Evolutionary conservation across 2,797 vertebrate genomes (phyloP).

Genomic region (Sylvilagus floridanus): DNA sequence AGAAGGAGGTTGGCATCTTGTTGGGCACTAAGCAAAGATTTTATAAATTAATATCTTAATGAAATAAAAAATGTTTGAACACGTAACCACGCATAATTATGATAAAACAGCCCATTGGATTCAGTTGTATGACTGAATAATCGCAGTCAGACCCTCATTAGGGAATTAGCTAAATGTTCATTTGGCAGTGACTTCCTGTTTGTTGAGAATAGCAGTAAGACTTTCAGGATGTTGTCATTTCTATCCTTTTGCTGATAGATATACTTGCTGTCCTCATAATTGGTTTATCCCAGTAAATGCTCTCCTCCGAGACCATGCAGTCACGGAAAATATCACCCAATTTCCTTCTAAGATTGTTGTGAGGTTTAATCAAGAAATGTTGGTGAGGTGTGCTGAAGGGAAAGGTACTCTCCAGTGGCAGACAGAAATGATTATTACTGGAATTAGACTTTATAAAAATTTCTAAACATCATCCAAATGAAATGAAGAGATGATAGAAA

Average conservation of each 20-base stretch:
- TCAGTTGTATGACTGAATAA: neutral
- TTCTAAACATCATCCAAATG: slow-evolving; percentile 58
- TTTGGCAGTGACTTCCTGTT: slow-evolving; percentile 62
- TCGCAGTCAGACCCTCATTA: slow-evolving; percentile 48
- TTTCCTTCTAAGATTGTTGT: slow-evolving; percentile 78
- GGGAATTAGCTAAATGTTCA: slow-evolving; percentile 61
- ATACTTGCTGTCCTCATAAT: slow-evolving; percentile 74
- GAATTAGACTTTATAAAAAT: slow-evolving; percentile 70
- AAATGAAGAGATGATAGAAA: slow-evolving; percentile 62
- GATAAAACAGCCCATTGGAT: neutral
- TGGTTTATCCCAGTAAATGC: slow-evolving; percentile 73
- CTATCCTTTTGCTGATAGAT: slow-evolving; percentile 65
- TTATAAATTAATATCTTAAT: slow-evolving; percentile 62
- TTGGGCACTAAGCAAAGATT: slow-evolving; percentile 50
- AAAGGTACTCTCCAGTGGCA: slow-evolving; percentile 63
- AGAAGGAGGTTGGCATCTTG: slow-evolving; percentile 9
- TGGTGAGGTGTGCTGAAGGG: slow-evolving; percentile 44
- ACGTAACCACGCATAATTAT: slow-evolving; percentile 37
- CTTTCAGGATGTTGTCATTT: slow-evolving; percentile 70
- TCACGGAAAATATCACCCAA: slow-evolving; percentile 77
- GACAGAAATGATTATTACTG: slow-evolving; percentile 70
- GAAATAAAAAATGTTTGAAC: slow-evolving; percentile 61
- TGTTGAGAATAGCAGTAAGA: slow-evolving; percentile 46
- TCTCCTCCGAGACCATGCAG: slow-evolving; percentile 76
- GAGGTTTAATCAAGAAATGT: slow-evolving; percentile 81